Evolutionary conservation across 2,113 vertebrate genomes (phyloP), one percentile per base, ranked within the genome.

Genomic region (Ctenomys sociabilis): DNA sequence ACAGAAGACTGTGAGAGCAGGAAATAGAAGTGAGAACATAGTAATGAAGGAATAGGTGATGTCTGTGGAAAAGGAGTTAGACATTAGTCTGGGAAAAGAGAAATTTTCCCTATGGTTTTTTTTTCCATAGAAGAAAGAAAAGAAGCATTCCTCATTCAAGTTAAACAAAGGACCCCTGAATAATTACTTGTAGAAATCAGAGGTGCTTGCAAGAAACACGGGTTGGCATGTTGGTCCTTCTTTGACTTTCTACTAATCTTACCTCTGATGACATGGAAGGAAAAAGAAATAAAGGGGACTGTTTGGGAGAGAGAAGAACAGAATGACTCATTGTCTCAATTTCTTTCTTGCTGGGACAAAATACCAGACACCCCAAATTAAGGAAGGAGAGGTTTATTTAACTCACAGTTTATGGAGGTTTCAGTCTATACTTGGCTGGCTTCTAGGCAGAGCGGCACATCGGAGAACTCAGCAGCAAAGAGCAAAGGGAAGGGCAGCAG

Each of bases 111-210:
- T 17, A 12, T 45, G 30, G 21, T 61, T 16, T 77, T 16, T 43
- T 37, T 85, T 73, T 19, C 2, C 1, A 9, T 28, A 61, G 16
- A 40, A 73, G 37, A 90, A 6, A 45, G 68, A 92, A 83, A 13
- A 17, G 6, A 90, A 82, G 10, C 88, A 91, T 70, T 93, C 26
- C 90, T 90, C 9, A 73, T 63, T 24, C 35, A 83, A 43, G 12
- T 91, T 88, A 92, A 88, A 7, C n/a, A 49, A 90, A 43, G 32
- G 35, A 32, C 4, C 12, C 64, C 37, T 40, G 22, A 32, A 43
- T 84, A 86, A 77, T 88, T 96, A 86, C 28, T 61, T 63, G 43
- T 68, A 91, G 88, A 94, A 91, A 94, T 14, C 52, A 9, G n/a
- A 32, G 35, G 9, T 30, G 13, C 17, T 28, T 22, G 1, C 17